Conservation (phyloP, 1,140 invertebrate genomes). For the Drosophila obscura region DNA sequence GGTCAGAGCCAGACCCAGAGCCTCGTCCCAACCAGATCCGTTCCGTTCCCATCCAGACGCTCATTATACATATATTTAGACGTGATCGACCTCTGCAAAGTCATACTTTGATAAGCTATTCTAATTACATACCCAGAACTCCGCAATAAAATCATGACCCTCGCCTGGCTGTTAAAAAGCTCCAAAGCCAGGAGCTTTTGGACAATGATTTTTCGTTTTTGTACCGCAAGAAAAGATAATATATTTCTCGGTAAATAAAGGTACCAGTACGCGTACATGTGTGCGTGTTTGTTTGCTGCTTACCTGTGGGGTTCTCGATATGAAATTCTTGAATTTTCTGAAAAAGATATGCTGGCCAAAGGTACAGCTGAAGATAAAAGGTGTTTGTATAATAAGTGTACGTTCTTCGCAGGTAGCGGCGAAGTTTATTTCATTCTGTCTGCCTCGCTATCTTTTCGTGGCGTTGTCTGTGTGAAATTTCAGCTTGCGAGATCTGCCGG, state of each 20-base stretch:
- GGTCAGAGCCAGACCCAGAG: slow-evolving; percentile 22
- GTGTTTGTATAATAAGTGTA: slow-evolving; percentile 1
- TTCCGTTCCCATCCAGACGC: slow-evolving; percentile 10
- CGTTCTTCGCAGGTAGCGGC: slow-evolving; percentile 22
- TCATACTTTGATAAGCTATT: slow-evolving; percentile 7
- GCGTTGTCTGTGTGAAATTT: slow-evolving; percentile 38
- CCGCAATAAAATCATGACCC: background rate
- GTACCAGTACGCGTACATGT: slow-evolving; percentile 1
- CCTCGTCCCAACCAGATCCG: slow-evolving; percentile 41
- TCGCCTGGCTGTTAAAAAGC: slow-evolving; percentile 16
- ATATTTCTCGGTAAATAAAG: slow-evolving; percentile 13
- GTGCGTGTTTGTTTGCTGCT: slow-evolving; percentile 23
- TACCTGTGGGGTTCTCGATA: slow-evolving; percentile 30
- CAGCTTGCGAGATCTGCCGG: slow-evolving; percentile 1
- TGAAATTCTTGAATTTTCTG: slow-evolving; percentile 27
- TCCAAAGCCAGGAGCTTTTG: slow-evolving; percentile 34
- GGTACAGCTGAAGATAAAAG: slow-evolving; percentile 22
- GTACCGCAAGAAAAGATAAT: slow-evolving; percentile 49
- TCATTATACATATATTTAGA: slow-evolving; percentile 8
- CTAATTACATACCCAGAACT: slow-evolving; percentile 26
- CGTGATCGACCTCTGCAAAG: slow-evolving; percentile 46
- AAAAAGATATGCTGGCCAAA: too few relatives aligned
- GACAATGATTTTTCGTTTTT: slow-evolving; percentile 36
- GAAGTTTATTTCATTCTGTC: too few relatives aligned
- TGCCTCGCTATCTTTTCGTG: slow-evolving; percentile 1